Conservation (phyloP, 2,888 invertebrate genomes). For the Scrobipalpa atriplicella region DNA sequence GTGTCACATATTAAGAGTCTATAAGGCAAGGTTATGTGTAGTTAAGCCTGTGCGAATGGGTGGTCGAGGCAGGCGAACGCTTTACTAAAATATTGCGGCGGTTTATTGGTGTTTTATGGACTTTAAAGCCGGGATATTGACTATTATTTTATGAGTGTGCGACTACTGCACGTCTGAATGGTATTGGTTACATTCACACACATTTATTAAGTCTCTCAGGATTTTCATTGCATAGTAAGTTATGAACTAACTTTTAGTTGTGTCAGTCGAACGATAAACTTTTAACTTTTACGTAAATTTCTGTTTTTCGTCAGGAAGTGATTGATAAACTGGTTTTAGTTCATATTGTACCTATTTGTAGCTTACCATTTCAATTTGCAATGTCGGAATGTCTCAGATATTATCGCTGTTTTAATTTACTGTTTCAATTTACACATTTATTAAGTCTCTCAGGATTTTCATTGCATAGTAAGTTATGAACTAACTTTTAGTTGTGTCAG, state of each 20-base stretch:
- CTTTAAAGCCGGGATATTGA: slow-evolving; percentile 32
- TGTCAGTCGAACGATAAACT: background rate
- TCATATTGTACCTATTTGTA: background rate
- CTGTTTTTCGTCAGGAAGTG: background rate
- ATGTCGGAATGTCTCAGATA: background rate
- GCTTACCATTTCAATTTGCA: background rate
- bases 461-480: background rate
- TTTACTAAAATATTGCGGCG: slow-evolving; percentile 47
- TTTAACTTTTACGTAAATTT: background rate
- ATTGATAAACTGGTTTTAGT: background rate
- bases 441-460: too few species aligned
- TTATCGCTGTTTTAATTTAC: slow-evolving; percentile 10
- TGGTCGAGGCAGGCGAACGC: slow-evolving; percentile 61
- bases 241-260: background rate
- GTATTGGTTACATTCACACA: slow-evolving; percentile 19
- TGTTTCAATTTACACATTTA: background rate
- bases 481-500: background rate
- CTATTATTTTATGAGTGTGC: slow-evolving; percentile 22
- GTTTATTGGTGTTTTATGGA: slow-evolving; percentile 42
- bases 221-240: background rate
- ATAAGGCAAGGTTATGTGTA: slow-evolving; percentile 52
- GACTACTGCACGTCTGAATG: slow-evolving; percentile 24
- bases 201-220: background rate
- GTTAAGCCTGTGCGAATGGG: slow-evolving; percentile 55
- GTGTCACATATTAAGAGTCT: slow-evolving; percentile 56